A percentile compares a stretch with the other conserved stretches of the same genome.
Evolutionary conservation across 2,888 invertebrate genomes (phyloP).

Genomic region (Halictus ligatus): DNA sequence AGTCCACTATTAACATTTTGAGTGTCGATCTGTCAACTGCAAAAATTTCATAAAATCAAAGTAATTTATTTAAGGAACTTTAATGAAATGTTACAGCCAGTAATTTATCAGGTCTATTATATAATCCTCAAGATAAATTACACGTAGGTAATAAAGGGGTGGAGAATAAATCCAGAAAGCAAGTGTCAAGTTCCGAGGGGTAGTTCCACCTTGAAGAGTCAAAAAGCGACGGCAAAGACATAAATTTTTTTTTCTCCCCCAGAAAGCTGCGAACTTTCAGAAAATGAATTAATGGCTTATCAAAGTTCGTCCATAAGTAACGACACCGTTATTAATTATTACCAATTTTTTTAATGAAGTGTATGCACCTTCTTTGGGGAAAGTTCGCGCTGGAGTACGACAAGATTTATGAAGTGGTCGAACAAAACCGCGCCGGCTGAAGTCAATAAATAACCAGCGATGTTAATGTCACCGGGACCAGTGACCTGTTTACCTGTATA

Average conservation of each 20-base stretch:
- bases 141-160: no score
- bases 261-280: neutral
- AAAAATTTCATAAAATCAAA: no score
- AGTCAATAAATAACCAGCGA: constrained; percentile 10
- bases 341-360: neutral
- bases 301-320: neutral
- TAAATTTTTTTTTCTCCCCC: neutral
- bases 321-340: neutral
- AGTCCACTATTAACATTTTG: no score
- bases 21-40: no score
- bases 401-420: constrained; percentile 11
- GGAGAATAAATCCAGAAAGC: neutral
- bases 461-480: constrained; percentile 4
- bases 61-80: no score
- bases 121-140: no score
- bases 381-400: neutral
- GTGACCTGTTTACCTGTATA: neutral
- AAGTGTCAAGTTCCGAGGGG: neutral
- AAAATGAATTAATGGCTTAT: neutral
- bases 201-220: neutral
- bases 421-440: neutral
- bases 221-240: neutral
- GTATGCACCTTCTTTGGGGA: neutral
- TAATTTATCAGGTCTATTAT: no score
- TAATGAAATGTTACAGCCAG: no score